Evolutionary conservation across 2,113 vertebrate genomes (phyloP).

Genomic region (Bubalus kerabau): DNA sequence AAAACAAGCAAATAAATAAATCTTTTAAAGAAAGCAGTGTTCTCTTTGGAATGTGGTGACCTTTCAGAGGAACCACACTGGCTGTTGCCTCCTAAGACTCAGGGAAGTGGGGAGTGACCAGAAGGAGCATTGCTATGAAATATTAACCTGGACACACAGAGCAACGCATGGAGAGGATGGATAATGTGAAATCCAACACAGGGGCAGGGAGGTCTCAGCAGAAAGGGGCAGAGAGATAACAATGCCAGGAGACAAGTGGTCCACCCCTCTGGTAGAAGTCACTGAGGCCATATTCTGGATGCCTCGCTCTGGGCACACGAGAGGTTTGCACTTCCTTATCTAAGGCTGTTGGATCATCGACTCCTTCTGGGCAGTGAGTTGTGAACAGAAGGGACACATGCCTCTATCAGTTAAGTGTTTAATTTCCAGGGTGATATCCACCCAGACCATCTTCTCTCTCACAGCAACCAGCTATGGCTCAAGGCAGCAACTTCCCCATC

Average conservation of each 20-base stretch:
- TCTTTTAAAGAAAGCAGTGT: neutral
- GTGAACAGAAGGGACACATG: neutral
- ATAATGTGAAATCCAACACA: neutral
- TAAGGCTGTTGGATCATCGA: neutral
- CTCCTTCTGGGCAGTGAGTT: neutral
- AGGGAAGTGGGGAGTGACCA: neutral
- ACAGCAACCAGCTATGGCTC: neutral
- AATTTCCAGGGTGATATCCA: neutral
- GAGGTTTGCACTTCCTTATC: neutral
- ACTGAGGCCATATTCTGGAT: neutral
- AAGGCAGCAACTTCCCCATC: neutral
- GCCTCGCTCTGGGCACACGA: rapidly evolving
- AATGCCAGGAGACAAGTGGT: too few relatives aligned
- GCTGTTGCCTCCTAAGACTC: neutral
- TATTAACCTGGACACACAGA: neutral
- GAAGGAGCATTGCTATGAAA: neutral
- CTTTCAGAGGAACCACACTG: neutral
- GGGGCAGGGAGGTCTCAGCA: neutral
- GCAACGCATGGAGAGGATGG: neutral
- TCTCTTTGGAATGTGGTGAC: neutral
- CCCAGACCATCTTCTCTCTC: rapidly evolving
- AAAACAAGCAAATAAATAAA: neutral
- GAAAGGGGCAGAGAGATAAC: neutral
- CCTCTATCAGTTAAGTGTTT: neutral
- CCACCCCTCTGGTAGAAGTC: neutral